Conservation (phyloP, 2,797 vertebrate species). For the Phrynocephalus guinanensis region DNA sequence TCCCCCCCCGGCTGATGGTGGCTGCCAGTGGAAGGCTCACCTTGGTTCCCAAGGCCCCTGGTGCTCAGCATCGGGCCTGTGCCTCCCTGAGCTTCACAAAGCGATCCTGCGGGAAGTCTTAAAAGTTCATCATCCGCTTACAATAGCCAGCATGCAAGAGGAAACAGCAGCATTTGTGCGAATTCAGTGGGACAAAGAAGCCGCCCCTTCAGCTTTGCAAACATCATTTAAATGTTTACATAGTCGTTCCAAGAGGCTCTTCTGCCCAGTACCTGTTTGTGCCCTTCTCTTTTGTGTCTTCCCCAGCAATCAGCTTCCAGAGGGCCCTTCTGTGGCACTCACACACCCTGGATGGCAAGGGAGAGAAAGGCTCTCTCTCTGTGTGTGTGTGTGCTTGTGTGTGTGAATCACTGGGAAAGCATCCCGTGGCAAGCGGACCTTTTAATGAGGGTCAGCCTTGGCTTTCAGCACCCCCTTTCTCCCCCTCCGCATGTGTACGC, state of each 20-base stretch:
- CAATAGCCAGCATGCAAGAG: no score
- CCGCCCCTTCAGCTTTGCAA: slow-evolving; percentile 65
- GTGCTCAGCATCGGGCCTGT: rapidly evolving
- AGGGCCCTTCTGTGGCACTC: slow-evolving; percentile 85
- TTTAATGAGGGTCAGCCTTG: slow-evolving; percentile 86
- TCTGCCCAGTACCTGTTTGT: slow-evolving; percentile 88
- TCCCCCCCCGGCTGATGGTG: neutral
- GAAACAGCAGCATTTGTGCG: slow-evolving; percentile 50
- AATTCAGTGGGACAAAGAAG: slow-evolving; percentile 69
- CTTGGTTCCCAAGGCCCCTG: neutral
- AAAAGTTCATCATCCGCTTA: no score
- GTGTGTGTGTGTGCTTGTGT: neutral
- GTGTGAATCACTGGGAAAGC: slow-evolving; percentile 79
- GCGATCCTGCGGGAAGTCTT: no score
- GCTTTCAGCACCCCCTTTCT: slow-evolving; percentile 55
- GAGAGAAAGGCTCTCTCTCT: slow-evolving; percentile 65
- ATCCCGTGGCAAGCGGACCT: slow-evolving; percentile 79
- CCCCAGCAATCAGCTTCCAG: slow-evolving; percentile 82
- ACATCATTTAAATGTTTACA: slow-evolving; percentile 76
- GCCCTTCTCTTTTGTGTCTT: slow-evolving; percentile 85
- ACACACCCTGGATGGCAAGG: slow-evolving; percentile 81
- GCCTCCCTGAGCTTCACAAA: no score
- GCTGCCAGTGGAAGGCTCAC: no score
- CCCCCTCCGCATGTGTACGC: neutral
- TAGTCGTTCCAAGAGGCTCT: slow-evolving; percentile 85